Evolutionary conservation across 2,888 invertebrate species (phyloP).

Genomic region (Andricus quercusramuli): DNA sequence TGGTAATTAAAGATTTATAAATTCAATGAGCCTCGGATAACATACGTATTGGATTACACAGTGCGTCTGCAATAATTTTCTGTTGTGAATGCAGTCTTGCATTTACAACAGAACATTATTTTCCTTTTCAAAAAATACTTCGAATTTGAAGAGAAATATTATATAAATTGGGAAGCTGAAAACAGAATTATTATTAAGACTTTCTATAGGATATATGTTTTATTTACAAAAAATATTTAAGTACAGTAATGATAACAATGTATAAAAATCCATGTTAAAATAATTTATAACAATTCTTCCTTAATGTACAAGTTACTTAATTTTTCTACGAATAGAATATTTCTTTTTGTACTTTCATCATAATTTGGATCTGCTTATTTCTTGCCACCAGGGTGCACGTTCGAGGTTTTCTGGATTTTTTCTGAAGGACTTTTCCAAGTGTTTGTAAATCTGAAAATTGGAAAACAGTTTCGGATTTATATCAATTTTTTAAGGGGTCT

Average conservation of each 20-base stretch:
- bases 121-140: too few species aligned
- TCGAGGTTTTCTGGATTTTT: conserved; percentile 84
- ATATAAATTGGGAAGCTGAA: not conserved
- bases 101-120: too few species aligned
- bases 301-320: not conserved
- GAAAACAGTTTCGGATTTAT: not conserved
- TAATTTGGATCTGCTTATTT: conserved; percentile 78
- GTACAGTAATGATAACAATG: not conserved
- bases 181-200: not conserved
- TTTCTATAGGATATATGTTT: not conserved
- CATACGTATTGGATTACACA: too few species aligned
- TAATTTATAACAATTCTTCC: not conserved
- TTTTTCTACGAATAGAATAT: not conserved
- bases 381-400: conserved; percentile 89
- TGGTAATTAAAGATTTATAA: not conserved
- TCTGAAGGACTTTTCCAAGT: conserved; percentile 84
- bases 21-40: too few species aligned
- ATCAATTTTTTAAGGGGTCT: too few species aligned
- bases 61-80: too few species aligned
- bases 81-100: too few species aligned
- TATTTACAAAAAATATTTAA: not conserved
- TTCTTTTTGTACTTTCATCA: conserved; percentile 33
- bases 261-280: not conserved
- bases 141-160: too few species aligned
- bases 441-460: conserved; percentile 84